Evolutionary conservation across 2,797 vertebrate genomes (phyloP), one percentile per base, ranked within the genome.

Genomic region (Eidolon dupreanum): DNA sequence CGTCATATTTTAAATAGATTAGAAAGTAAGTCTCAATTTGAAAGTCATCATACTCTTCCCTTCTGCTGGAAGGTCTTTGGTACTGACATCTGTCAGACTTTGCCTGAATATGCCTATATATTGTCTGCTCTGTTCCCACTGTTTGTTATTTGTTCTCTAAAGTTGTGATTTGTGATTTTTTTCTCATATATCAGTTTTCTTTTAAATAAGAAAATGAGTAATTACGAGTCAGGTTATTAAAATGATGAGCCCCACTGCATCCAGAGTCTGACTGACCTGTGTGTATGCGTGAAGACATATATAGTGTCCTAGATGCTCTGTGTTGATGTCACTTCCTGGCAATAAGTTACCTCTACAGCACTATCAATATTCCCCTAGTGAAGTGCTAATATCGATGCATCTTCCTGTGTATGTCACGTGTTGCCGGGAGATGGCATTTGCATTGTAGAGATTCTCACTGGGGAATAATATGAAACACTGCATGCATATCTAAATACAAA

Each of bases 181-280:
- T 20, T 97, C 15, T 94, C 26, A 33, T 71, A 5, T 70, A 90
- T 88, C 59, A 63, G 9, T 70, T 90, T 95, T 75, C 33, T 71
- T 88, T 88, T 71, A 82, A 88, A 70, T 68, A 82, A 78, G 43
- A 70, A 92, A 88, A 70, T 74, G 46, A 93, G 4, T 77, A 46
- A 59, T 38, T 91, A 17, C 6, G 43, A 92, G 22, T 77, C 36
- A 61, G 31, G 15, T 31, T 81, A 73, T 82, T 66, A 77, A 73
- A 84, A 84, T 46, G 17, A 88, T 43, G 41, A 81, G 10, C 9
- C 2, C 3, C 12, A 43, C 0, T 78, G 20, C 16, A 20, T 77
- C 63, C 41, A 61, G 59, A 73, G 79, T 68, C 41, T 82, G 51
- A 61, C 15, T 19, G 33, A 24, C 33, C 1, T 16, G 31, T 15